Evolutionary conservation across 2,113 vertebrate genomes (phyloP), one percentile per base, ranked within the genome.

Genomic region (Leptosomus discolor): DNA sequence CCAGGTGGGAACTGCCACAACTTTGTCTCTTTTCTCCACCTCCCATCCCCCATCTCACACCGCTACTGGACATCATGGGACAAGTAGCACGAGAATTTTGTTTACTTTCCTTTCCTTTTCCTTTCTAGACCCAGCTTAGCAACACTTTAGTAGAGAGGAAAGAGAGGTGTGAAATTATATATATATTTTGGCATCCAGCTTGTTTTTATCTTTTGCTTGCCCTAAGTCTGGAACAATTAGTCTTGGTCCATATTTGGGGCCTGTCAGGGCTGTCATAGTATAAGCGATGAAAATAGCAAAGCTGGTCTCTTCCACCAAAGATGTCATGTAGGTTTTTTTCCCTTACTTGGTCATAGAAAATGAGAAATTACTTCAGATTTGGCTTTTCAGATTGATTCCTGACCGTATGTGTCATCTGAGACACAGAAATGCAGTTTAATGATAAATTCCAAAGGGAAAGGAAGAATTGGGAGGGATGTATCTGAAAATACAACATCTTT

Each of bases 401-500:
- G 77, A 60, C 57, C 1, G 0, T 61, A 34, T 11, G 5, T 92
- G 84, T 94, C 80, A 78, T 27, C 32, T 4, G 5, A 84, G 68
- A 85, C 43, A 85, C 80, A 68, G 58, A 80, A 92, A 81, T 73
- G 58, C 58, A 80, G 43, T 21, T 82, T 92, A 91, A 82, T 71
- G 77, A 86, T 85, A 85, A 88, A 92, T 96, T 94, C 88, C 70
- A 85, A 89, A 68, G 92, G 85, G 81, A 89, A 90, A 76, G 54
- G 50, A 88, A 73, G 45, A 83, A 69, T 71, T 79, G 60, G 46
- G 34, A 88, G 79, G 19, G 15, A 48, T 71, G 18, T 88, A 29
- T 70, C 36, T 82, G 79, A 96, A 95, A 91, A 85, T 74, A 41
- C 21, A 67, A 61, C 41, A 43, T 87, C 58, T 94, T 92, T 91